Evolutionary conservation across 2,888 invertebrate genomes (phyloP).

Genomic region (Lasioglossum lativentre): DNA sequence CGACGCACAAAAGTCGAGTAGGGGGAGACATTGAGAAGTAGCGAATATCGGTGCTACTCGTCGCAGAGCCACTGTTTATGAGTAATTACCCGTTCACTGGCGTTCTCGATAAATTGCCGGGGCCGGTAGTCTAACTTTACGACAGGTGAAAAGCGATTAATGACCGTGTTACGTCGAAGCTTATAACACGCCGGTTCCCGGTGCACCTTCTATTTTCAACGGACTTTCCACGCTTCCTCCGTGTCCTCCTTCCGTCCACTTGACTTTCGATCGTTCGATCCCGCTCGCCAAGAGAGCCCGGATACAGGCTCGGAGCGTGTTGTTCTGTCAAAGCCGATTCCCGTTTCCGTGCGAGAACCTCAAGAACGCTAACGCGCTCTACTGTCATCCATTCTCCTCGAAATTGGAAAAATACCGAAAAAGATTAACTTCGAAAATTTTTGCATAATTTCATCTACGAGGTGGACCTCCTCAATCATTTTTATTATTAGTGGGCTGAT

Average conservation of each 20-base stretch:
- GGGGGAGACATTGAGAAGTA: slow-evolving; percentile 2
- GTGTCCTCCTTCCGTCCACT: background rate
- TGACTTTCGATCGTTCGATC: slow-evolving; percentile 25
- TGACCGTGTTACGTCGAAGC: slow-evolving; percentile 66
- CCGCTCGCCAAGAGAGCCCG: background rate
- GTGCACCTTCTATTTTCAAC: slow-evolving; percentile 57
- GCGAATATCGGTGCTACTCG: slow-evolving; percentile 49
- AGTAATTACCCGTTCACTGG: slow-evolving; percentile 72
- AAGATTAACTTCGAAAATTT: background rate
- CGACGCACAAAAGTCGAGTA: slow-evolving; percentile 7
- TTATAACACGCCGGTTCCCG: slow-evolving; percentile 57
- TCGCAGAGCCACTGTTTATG: slow-evolving; percentile 68
- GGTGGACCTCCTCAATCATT: background rate
- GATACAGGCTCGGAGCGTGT: background rate
- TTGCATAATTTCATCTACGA: background rate
- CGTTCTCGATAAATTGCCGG: slow-evolving; percentile 68
- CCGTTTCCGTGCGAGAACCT: background rate
- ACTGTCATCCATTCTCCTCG: background rate
- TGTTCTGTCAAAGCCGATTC: slow-evolving; percentile 31
- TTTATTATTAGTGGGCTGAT: too few species aligned
- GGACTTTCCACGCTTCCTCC: slow-evolving; percentile 1
- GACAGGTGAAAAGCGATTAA: slow-evolving; percentile 74
- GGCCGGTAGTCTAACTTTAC: slow-evolving; percentile 64
- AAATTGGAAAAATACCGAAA: background rate
- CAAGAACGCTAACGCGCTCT: background rate